Evolutionary conservation across 2,113 vertebrate species (phyloP).

Genomic region (Lichenostomus cassidix): DNA sequence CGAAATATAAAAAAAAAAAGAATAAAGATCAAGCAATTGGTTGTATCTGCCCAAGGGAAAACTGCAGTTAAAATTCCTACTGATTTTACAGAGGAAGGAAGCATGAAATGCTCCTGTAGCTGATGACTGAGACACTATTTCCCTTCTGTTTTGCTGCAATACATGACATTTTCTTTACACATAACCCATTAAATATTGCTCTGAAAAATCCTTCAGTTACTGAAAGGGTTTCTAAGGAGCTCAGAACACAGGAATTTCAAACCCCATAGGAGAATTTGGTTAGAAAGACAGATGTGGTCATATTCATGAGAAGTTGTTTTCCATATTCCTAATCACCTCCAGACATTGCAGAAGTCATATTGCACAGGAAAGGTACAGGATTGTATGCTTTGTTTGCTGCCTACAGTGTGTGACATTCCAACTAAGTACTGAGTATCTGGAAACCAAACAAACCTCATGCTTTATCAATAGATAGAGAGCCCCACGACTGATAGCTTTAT

Average conservation of each 20-base stretch:
- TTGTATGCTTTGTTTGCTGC: constrained; percentile 5
- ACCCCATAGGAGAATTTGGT: constrained; percentile 4
- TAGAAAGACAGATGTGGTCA: constrained; percentile 42
- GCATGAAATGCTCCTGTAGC: neutral
- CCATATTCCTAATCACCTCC: constrained; percentile 38
- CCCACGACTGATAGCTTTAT: neutral
- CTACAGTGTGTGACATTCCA: neutral
- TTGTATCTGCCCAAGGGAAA: neutral
- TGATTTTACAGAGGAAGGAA: neutral
- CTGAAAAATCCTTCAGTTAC: constrained; percentile 34
- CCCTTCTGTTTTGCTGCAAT: neutral
- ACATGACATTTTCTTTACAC: neutral
- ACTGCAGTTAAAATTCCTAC: neutral
- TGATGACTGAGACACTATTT: neutral
- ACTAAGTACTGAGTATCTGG: neutral
- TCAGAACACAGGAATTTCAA: constrained; percentile 42
- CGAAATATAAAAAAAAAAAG: fast-evolving
- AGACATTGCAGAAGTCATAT: neutral
- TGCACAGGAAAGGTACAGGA: neutral
- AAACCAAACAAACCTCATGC: neutral
- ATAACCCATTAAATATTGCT: neutral
- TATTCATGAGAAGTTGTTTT: constrained; percentile 41
- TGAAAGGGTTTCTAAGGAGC: constrained; percentile 28
- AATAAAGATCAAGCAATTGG: neutral
- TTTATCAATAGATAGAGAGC: neutral